Evolutionary conservation across 2,888 invertebrate genomes (phyloP), one percentile per base, ranked within the genome.

Genomic region (Lymantria dispar): DNA sequence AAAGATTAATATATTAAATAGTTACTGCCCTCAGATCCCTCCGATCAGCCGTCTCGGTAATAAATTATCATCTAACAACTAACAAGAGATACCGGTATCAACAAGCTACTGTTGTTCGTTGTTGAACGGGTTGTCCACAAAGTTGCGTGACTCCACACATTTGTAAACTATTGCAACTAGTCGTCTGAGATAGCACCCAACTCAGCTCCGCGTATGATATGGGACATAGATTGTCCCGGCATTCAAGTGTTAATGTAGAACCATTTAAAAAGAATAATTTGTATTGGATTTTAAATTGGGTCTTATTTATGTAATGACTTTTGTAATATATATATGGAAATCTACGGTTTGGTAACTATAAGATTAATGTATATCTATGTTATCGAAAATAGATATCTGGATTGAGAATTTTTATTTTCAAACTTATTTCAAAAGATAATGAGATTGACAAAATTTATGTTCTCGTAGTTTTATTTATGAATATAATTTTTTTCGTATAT

Each of bases 141-240:
- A 58, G 60, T 87, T 76, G 89, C 88, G 89, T 89, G 89, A 89
- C 87, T 85, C 65, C 64, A 72, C 77, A 78, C 86, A 87, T 89
- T 88, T 84, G 85, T 87, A 78, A 75, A 69, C 69, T 65, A 63
- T 61, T 47, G 47, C 70, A 73, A 74, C 72, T 74, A 76, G 70
- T 62, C 40, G 10, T 63, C 51, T 58, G 54, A 81, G 85, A 86
- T 85, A 84, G 74, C 14, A 37, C 14, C 40, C 11, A 9, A 31
- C 41, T 8, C 11, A 46, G 43, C 38, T 22, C 29, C 7, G 38
- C 14, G 11, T 48, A 38, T 50, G 54, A 58, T 65, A 58, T 52
- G 46, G 41, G 43, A 47, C 13, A 38, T 33, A 62, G 57, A 65
- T 62, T 56, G 47, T 54, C 38, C 15, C 30, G 50, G 12, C 43